phyloP scores from a whole-genome alignment of 2,888 invertebrate species.

The Amblyjoppa fuscipennis region DNA sequence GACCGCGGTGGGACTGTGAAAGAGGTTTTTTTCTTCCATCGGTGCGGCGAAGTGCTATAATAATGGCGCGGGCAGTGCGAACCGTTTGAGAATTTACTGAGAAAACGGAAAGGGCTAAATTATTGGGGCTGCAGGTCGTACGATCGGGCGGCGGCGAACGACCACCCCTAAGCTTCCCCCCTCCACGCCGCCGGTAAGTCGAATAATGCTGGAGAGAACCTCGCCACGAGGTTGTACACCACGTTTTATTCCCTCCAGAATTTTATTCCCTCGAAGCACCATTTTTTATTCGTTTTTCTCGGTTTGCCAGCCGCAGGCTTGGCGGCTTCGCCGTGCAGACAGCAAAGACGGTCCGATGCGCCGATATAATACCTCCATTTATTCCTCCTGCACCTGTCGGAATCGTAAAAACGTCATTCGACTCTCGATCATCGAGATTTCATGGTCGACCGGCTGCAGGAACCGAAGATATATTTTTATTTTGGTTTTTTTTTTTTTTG shows the following conservation, averaged over 20 bases:
- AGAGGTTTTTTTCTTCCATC: constrained; percentile 29
- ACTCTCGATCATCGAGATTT: constrained; percentile 57
- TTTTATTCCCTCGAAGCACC: constrained; percentile 51
- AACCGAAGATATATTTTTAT: not conserved
- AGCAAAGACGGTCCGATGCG: constrained; percentile 16
- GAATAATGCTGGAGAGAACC: constrained; percentile 55
- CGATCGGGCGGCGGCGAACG: constrained; percentile 8
- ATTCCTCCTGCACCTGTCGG: constrained; percentile 49
- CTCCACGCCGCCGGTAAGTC: not conserved
- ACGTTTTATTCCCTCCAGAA: constrained; percentile 58
- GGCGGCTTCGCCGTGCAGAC: not conserved
- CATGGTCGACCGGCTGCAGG: constrained; percentile 9
- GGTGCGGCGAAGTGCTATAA: constrained; percentile 26
- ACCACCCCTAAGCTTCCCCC: not conserved
- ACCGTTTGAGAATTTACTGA: constrained; percentile 54
- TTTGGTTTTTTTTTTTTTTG: not conserved
- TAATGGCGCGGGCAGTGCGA: constrained; percentile 31
- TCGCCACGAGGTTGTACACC: constrained; percentile 27
- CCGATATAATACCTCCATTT: constrained; percentile 20
- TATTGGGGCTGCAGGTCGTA: constrained; percentile 38
- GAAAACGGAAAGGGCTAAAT: constrained; percentile 59
- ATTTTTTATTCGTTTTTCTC: constrained; percentile 24
- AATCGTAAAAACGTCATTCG: constrained; percentile 43
- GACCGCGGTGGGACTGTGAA: no score
- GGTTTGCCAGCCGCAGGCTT: not conserved